Conservation (phyloP, 2,888 invertebrate genomes). For the Orthonevra nobilis region DNA sequence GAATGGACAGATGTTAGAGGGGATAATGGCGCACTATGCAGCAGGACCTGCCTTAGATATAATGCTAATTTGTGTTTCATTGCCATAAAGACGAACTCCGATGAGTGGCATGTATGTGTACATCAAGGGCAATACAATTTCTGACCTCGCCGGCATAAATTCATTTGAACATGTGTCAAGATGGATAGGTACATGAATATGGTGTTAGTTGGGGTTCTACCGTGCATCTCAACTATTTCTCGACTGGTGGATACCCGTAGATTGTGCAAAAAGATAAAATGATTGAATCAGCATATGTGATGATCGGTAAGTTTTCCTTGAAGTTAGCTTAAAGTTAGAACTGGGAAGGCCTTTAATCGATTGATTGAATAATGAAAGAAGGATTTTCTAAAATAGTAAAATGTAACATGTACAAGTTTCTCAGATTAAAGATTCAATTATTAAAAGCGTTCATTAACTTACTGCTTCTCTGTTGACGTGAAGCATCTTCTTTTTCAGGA, state of each 20-base stretch:
- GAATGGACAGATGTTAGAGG: not conserved
- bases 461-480: too few species aligned
- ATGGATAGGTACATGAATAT: not conserved
- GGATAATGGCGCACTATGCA: not conserved
- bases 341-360: too few species aligned
- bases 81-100: conserved; percentile 30
- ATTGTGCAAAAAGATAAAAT: conserved; percentile 30
- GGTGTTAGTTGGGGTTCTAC: not conserved
- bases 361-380: too few species aligned
- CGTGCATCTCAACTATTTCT: not conserved
- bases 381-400: too few species aligned
- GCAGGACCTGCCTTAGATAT: conserved; percentile 5
- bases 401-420: too few species aligned
- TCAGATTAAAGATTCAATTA: too few species aligned
- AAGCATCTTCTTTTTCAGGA: too few species aligned
- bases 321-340: too few species aligned
- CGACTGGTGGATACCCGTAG: not conserved
- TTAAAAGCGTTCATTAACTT: too few species aligned
- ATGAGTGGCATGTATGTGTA: conserved; percentile 4
- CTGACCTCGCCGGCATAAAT: conserved; percentile 14
- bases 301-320: conserved; percentile 8
- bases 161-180: not conserved
- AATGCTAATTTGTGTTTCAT: conserved; percentile 46
- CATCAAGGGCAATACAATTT: conserved; percentile 5
- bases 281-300: conserved; percentile 41